Base-by-base conservation (phyloP, 2,888 invertebrate genomes). In the Rhingia rostrata region DNA sequence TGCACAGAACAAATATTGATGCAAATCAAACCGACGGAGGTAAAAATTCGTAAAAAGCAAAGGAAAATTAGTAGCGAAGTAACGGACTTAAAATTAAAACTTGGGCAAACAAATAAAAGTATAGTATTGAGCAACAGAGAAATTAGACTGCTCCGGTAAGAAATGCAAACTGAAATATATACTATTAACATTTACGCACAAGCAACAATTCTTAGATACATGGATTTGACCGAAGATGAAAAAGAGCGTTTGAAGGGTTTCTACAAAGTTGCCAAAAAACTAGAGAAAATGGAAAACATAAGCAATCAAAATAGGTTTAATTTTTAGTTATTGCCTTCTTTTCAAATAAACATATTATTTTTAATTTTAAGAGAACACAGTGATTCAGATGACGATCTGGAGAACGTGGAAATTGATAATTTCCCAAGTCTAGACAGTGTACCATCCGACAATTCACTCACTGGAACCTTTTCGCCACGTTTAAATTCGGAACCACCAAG, bases 51-150 rank as follows among this genome's bases (percentile, higher is more conserved):
- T 74, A 97, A 98, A 90, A 95, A 97, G 86, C 96, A 97, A 91
- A 93, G 98, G 73, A 98, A 98, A 93, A 95, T 97, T 12, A 97
- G 97, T 90, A 96, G 96, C 7, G 98, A 98, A 92, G 96, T 98
- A 3, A 93, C 95, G n/a, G 97, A 97, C 90, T 92, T 98, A 66
- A 95, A 96, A 88, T 93, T 93, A 58, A 97, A 97, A 92, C 92
- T 98, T 88, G 94, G 95, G 64, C 95, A 96, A 90, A 94, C 95
- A 4, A 95, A 95, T 54, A 96, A 96, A 89, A 97, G 96, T 90
- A 95, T 98, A 90, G 98, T 98, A 60, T 92, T 98, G 81, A 97
- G 97, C 90, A 98, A 98, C 91, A 93, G 98, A 87, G 98, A 98
- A 92, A 97, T 98, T 88, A 94, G 97, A 88, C 93, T 98, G 79